Evolutionary conservation across 1,140 invertebrate species (phyloP).

Genomic region (Micrasema longulum): DNA sequence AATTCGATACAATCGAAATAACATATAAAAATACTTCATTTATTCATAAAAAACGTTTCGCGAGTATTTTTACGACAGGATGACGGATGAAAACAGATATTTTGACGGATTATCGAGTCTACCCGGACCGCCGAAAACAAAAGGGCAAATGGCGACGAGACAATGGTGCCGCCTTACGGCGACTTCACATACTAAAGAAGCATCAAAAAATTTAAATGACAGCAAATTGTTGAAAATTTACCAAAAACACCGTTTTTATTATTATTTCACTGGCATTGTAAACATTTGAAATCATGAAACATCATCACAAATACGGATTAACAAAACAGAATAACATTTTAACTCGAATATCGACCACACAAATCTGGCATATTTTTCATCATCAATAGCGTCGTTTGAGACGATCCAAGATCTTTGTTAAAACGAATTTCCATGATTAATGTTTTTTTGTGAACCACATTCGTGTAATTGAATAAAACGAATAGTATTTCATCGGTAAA

Average conservation of each 20-base stretch:
- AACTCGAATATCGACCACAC: constrained; percentile 30
- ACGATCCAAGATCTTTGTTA: constrained; percentile 16
- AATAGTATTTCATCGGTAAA: too few relatives aligned
- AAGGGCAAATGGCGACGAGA: constrained; percentile 50
- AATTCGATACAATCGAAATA: constrained; percentile 33
- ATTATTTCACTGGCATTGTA: constrained; percentile 1
- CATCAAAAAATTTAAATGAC: constrained; percentile 32
- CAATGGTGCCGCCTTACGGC: constrained; percentile 45
- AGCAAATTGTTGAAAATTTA: constrained; percentile 20
- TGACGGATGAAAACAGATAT: constrained; percentile 41
- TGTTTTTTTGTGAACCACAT: too few relatives aligned
- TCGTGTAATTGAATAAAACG: too few relatives aligned
- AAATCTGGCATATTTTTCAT: constrained; percentile 23
- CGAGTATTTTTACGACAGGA: constrained; percentile 41
- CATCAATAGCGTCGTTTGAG: not conserved
- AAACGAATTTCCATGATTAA: too few relatives aligned
- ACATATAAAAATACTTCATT: constrained; percentile 13
- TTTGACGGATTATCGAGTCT: constrained; percentile 43
- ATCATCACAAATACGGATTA: not conserved
- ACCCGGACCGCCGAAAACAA: constrained; percentile 43
- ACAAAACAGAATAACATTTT: constrained; percentile 20
- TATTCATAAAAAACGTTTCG: constrained; percentile 42
- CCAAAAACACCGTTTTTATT: not conserved
- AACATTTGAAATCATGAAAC: constrained; percentile 12
- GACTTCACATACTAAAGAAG: constrained; percentile 38